Evolutionary conservation across 2,888 invertebrate genomes (phyloP), one percentile per base, ranked within the genome.

Genomic region (Anorthoa munda): DNA sequence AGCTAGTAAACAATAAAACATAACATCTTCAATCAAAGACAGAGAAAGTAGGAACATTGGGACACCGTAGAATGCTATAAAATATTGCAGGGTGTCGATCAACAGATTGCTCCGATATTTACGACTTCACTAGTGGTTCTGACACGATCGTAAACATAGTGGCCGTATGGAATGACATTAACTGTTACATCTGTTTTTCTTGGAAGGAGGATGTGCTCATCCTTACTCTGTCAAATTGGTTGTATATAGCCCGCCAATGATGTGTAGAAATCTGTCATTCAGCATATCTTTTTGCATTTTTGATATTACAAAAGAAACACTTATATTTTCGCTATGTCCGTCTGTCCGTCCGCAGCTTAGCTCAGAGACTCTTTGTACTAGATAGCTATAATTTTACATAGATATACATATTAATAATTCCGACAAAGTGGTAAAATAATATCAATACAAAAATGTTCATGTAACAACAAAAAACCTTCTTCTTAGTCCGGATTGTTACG

Each of bases 11-110:
- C 63, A 75, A 65, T 72, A 76, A 75, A 72, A 66, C 71, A 72
- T 80, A 70, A 78, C 48, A 67, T 58, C 67, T 45, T 39, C 55
- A 78, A 78, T 85, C 64, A 81, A 79, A 74, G 59, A 75, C 68
- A 51, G 48, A 68, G 50, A 17, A 82, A 65, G 7, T n/a, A 48
- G 26, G 39, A 70, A 64, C 51, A 58, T 3, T 15, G 17, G 45
- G 21, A 31, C 11, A 21, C 15, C n/a, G 55, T 79, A 72, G 77
- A 77, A 66, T 26, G 17, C 23, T 39, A 13, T 12, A 64, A n/a
- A 5, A 15, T 4, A 17, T 13, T 18, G 26, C 5, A 2, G 13
- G 26, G n/a, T 48, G 39, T 15, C 4, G 21, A 21, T 48, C 50
- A 75, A 79, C 66, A 59, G 66, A 70, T 71, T 59, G 63, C 17